Conservation (phyloP, 2,797 vertebrate genomes). For the Neolamprologus multifasciatus region DNA sequence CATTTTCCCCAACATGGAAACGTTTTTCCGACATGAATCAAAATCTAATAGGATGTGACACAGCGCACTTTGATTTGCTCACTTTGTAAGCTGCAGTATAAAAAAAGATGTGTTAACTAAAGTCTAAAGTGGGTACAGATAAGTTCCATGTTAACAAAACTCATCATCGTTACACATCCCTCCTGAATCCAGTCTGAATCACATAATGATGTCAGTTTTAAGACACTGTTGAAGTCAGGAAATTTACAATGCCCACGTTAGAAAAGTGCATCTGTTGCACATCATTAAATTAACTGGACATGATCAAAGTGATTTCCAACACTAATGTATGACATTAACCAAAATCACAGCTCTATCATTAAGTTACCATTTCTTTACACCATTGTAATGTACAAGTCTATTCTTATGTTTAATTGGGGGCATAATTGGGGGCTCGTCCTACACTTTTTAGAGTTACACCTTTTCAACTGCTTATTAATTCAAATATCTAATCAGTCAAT, state of each 20-base stretch:
- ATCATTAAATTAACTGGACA: neutral
- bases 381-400: neutral
- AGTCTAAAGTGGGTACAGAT: neutral
- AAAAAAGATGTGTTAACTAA: neutral
- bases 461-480: neutral
- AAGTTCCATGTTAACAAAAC: neutral
- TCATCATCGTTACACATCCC: neutral
- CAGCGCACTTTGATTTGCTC: neutral
- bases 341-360: neutral
- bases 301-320: neutral
- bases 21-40: neutral
- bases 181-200: neutral
- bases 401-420: neutral
- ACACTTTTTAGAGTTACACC: neutral
- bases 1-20: neutral
- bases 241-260: neutral
- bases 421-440: constrained; percentile 61
- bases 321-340: neutral
- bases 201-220: neutral
- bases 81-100: neutral
- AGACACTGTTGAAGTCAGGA: neutral
- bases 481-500: neutral
- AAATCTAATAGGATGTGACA: neutral
- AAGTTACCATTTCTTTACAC: neutral
- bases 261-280: neutral